Evolutionary conservation across 1,140 invertebrate genomes (phyloP).

Genomic region (Ectropis grisescens): DNA sequence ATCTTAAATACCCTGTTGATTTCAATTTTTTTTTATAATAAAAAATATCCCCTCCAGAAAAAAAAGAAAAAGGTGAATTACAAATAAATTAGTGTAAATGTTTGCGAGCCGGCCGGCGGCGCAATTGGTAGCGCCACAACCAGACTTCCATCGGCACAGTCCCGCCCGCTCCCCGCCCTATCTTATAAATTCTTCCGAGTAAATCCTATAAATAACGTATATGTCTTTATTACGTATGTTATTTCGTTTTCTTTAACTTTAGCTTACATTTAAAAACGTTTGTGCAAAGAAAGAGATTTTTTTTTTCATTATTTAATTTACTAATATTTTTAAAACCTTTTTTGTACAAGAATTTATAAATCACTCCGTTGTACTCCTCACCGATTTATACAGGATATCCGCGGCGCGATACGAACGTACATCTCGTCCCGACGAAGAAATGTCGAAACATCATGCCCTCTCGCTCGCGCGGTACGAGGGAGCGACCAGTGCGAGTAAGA

Average conservation of each 20-base stretch:
- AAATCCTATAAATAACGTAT: constrained; percentile 63
- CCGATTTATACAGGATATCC: background rate
- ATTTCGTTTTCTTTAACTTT: constrained; percentile 46
- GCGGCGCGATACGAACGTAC: background rate
- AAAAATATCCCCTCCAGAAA: constrained; percentile 30
- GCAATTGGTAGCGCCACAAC: too few relatives aligned
- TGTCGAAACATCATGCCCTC: background rate
- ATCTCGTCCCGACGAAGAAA: background rate
- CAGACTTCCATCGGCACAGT: constrained; percentile 18
- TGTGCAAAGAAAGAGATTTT: constrained; percentile 40
- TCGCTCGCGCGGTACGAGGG: background rate
- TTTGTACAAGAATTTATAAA: constrained; percentile 31
- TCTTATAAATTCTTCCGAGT: constrained; percentile 62
- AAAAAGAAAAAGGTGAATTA: constrained; percentile 23
- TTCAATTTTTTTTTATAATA: constrained; percentile 48
- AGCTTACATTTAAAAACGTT: constrained; percentile 47
- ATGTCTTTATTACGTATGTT: constrained; percentile 70
- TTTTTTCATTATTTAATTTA: too few relatives aligned
- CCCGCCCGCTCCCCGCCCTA: constrained; percentile 20
- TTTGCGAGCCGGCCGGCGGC: too few relatives aligned
- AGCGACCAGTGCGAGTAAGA: too few relatives aligned
- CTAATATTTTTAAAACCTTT: constrained; percentile 8
- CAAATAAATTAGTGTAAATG: too few relatives aligned
- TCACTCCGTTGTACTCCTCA: constrained; percentile 4
- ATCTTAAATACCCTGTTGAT: constrained; percentile 69